Evolutionary conservation across 2,797 vertebrate genomes (phyloP).

Genomic region (Pteronotus mesoamericanus): DNA sequence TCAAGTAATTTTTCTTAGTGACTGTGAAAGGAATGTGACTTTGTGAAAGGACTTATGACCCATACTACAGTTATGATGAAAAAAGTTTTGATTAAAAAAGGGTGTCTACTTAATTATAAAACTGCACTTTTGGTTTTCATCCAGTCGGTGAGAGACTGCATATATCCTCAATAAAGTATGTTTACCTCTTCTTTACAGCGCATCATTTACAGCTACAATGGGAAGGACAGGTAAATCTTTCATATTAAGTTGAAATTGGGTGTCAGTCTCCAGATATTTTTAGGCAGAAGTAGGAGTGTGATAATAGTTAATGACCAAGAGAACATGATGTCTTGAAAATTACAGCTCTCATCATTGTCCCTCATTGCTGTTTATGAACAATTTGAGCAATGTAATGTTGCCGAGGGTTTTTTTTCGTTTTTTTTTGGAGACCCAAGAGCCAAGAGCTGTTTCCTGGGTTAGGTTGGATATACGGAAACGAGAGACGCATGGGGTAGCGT

Average conservation of each 20-base stretch:
- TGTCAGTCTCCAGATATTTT: not conserved
- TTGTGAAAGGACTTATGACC: not conserved
- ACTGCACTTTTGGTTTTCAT: not conserved
- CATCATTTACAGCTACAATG: not conserved
- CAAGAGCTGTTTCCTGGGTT: not conserved
- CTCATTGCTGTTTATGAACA: not conserved
- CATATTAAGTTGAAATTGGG: not conserved
- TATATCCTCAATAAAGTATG: not conserved
- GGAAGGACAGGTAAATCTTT: not conserved
- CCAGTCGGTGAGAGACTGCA: not conserved
- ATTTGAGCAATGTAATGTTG: not conserved
- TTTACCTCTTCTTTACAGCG: not conserved
- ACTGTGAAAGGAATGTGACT: not conserved
- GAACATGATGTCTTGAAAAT: not conserved
- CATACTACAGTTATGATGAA: not conserved
- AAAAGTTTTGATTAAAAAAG: not conserved
- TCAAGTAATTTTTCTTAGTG: not conserved
- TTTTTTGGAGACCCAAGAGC: not conserved
- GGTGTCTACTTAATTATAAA: not conserved
- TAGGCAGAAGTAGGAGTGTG: not conserved
- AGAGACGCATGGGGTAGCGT: not conserved
- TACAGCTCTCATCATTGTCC: not conserved
- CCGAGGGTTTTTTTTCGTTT: not conserved
- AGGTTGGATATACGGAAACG: not conserved
- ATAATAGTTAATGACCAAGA: not conserved